Percentiles rank a stretch among this genome's conserved stretches.
Conservation (phyloP, 2,797 vertebrate genomes). For the Scomberomorus guttatus region DNA sequence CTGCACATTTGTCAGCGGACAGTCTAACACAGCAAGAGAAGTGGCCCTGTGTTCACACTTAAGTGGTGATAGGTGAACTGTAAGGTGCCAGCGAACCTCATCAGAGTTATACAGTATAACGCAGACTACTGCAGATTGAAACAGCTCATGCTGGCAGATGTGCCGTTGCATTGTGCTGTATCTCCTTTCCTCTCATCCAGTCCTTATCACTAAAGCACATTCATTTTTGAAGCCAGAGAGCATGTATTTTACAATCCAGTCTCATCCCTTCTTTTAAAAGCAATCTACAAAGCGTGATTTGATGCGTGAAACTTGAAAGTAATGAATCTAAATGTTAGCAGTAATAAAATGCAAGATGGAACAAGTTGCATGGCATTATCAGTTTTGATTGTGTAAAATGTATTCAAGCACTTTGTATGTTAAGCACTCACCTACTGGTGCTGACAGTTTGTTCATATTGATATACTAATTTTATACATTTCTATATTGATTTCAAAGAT, state of each 20-base stretch:
- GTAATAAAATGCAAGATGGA: slow-evolving; percentile 64
- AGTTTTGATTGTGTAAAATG: slow-evolving; percentile 60
- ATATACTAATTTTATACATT: not conserved
- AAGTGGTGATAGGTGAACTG: slow-evolving; percentile 59
- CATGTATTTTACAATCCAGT: slow-evolving; percentile 70
- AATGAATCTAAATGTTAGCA: slow-evolving; percentile 60
- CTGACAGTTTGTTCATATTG: slow-evolving; percentile 12
- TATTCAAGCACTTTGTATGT: slow-evolving; percentile 50
- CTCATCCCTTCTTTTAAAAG: slow-evolving; percentile 55
- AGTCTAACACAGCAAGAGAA: slow-evolving; percentile 24
- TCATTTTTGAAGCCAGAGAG: slow-evolving; percentile 80
- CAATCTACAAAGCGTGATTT: slow-evolving; percentile 56
- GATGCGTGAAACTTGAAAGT: slow-evolving; percentile 55
- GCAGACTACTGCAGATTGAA: slow-evolving; percentile 75
- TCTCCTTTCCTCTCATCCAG: slow-evolving; percentile 79
- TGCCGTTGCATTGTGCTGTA: slow-evolving; percentile 77
- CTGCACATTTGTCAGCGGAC: slow-evolving; percentile 46
- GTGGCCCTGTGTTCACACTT: slow-evolving; percentile 58
- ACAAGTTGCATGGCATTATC: slow-evolving; percentile 51
- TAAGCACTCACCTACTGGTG: slow-evolving; percentile 25
- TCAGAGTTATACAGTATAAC: slow-evolving; percentile 75
- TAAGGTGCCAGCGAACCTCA: slow-evolving; percentile 67
- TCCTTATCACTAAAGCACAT: slow-evolving; percentile 84
- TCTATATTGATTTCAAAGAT: not conserved
- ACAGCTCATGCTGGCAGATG: slow-evolving; percentile 76